Conservation (phyloP, 2,797 vertebrate genomes). For the Emydoidea blandingii region DNA sequence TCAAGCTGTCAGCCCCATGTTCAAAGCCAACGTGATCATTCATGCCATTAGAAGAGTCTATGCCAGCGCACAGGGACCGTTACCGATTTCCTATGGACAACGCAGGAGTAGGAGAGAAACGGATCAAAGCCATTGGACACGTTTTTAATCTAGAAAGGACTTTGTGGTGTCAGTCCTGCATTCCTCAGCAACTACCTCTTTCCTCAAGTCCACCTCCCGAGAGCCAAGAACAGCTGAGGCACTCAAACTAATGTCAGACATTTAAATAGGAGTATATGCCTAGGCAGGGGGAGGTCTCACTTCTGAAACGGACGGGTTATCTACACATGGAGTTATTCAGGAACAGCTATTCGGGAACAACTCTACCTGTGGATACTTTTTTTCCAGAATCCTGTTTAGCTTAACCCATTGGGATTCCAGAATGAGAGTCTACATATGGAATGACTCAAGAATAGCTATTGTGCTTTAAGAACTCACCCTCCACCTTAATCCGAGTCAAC, state of each 20-base stretch:
- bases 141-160: background rate
- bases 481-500: background rate
- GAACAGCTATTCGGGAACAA: background rate
- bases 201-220: too few relatives aligned
- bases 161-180: fast-evolving
- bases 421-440: too few relatives aligned
- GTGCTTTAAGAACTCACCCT: background rate
- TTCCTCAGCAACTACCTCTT: background rate
- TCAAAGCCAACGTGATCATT: fast-evolving
- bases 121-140: background rate
- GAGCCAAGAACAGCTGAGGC: background rate
- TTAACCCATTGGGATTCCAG: background rate
- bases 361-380: background rate
- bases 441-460: too few relatives aligned
- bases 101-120: fast-evolving
- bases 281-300: background rate
- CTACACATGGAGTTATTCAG: background rate
- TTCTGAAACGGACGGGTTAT: background rate
- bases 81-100: background rate
- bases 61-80: background rate
- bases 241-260: fast-evolving
- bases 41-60: background rate
- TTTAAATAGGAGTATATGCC: background rate
- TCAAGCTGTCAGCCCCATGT: background rate
- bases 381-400: background rate